phyloP scores from a whole-genome alignment of 2,113 vertebrate species.

The Catharus minimus region DNA sequence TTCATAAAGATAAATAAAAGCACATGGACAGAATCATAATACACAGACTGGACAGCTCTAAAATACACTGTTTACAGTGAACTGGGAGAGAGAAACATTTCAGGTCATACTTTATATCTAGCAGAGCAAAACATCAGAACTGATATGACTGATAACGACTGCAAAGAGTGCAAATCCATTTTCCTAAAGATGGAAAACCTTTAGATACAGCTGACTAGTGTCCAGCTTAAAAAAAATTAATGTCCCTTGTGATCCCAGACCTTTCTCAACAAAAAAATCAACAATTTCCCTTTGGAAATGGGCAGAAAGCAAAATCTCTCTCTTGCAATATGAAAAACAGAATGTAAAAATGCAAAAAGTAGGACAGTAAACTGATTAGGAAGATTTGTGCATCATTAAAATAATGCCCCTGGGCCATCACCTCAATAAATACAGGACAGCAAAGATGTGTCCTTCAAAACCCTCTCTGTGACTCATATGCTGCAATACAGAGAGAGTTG shows the following conservation, averaged over 20 bases:
- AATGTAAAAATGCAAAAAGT: background rate
- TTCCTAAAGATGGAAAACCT: slow-evolving; percentile 56
- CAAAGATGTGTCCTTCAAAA: background rate
- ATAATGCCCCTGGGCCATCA: background rate
- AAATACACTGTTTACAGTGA: slow-evolving; percentile 76
- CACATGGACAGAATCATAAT: slow-evolving; percentile 67
- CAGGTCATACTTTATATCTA: slow-evolving; percentile 64
- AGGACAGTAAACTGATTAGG: background rate
- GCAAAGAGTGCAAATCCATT: slow-evolving; percentile 36
- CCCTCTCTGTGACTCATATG: background rate
- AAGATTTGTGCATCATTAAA: background rate
- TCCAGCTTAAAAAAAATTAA: slow-evolving; percentile 7
- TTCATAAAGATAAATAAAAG: slow-evolving; percentile 76
- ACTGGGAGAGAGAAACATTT: slow-evolving; percentile 53
- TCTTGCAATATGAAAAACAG: background rate
- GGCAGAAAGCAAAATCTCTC: background rate
- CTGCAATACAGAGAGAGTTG: background rate
- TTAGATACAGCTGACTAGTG: slow-evolving; percentile 6
- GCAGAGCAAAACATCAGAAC: slow-evolving; percentile 51
- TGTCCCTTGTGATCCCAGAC: background rate
- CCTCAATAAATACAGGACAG: background rate
- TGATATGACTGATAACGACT: slow-evolving; percentile 66
- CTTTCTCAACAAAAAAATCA: background rate
- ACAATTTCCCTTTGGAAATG: background rate
- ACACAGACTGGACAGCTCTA: slow-evolving; percentile 58